phyloP scores from a whole-genome alignment of 2,888 invertebrate genomes.

The Piscicola geometra region DNA sequence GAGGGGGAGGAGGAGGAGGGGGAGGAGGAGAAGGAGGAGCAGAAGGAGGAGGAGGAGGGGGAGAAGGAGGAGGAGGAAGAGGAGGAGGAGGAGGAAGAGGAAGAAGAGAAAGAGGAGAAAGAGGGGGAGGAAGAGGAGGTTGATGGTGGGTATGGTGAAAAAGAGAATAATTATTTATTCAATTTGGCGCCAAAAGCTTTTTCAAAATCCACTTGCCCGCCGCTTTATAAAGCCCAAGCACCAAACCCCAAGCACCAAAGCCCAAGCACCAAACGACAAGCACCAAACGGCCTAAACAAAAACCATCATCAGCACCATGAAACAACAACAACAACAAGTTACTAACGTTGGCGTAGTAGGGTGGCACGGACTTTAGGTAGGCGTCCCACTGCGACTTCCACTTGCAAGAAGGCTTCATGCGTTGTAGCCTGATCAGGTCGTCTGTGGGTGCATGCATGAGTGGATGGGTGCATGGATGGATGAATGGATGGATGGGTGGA shows the following conservation, averaged over 20 bases:
- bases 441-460: too few species aligned
- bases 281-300: neutral
- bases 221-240: neutral
- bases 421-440: conserved; percentile 85
- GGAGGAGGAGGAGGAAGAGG: neutral
- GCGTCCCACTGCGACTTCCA: conserved; percentile 88
- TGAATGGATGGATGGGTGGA: too few species aligned
- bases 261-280: neutral
- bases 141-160: neutral
- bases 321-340: neutral
- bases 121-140: conserved; percentile 8
- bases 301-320: neutral
- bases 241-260: neutral
- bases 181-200: too few species aligned
- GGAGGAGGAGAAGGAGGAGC: conserved; percentile 13
- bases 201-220: too few species aligned
- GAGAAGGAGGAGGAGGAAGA: conserved; percentile 9
- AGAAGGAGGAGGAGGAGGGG: conserved; percentile 7
- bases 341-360: conserved; percentile 68
- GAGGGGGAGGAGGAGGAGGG: neutral
- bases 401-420: conserved; percentile 81
- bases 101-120: neutral
- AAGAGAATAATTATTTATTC: too few species aligned
- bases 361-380: conserved; percentile 91
- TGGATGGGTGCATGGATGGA: too few species aligned